Evolutionary conservation across 2,797 vertebrate genomes (phyloP), one percentile per base, ranked within the genome.

Genomic region (Acanthurus lineatus): DNA sequence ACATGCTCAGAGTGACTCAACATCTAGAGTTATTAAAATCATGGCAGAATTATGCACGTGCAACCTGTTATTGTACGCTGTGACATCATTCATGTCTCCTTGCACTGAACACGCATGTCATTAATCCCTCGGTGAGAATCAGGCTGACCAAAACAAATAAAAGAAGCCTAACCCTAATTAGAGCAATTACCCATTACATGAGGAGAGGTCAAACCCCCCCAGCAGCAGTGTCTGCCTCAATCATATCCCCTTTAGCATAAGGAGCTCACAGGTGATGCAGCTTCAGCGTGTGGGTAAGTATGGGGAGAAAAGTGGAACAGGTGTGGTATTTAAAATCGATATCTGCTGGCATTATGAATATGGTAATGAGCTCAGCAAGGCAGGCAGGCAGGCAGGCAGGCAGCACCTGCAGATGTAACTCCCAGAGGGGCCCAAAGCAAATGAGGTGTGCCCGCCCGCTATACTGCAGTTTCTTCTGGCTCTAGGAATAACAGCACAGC

Each of bases 291-390:
- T 19, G 35, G 77, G 73, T 52, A 63, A 63, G 69, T 66, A 62
- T 58, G 68, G 47, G 77, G 56, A 66, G 76, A 85, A 85, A 87
- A 88, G 86, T 86, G 89, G 87, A 91, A 90, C 92, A 94, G 92
- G 92, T 94, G 92, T 88, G 90, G 81, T 84, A 87, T 91, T 92
- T 91, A 92, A 89, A 93, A 92, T 91, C 88, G 87, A 94, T 92
- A 92, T 88, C 83, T 67, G n/a, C 81, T 83, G 88, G 90, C 88
- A 79, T 89, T 91, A 93, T 94, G 89, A 94, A 93, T 93, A 95
- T 93, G 92, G 87, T 92, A 94, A 94, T 93, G 15, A 79, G 89
- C 87, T 79, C 86, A 84, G 91, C 82, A 77, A 77, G 88, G 83
- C 89, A 85, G 91, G 85, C 78, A 69, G 48, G 73, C 51, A 42